Evolutionary conservation across 2,797 vertebrate genomes (phyloP).

Genomic region (Loris lydekkerianus): DNA sequence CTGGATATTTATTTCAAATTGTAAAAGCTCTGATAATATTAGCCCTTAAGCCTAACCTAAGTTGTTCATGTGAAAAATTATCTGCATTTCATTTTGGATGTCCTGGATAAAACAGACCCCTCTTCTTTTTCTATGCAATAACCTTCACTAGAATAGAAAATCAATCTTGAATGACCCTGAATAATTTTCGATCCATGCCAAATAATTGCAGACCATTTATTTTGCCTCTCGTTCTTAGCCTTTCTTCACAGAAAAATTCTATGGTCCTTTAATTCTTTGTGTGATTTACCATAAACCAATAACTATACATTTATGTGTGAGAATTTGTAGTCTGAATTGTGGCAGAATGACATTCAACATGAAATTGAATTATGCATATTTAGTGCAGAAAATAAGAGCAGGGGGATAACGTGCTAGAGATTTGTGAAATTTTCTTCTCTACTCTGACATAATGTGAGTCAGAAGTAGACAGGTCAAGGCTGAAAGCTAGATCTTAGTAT

Average conservation of each 20-base stretch:
- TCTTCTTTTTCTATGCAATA: not conserved
- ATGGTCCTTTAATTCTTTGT: not conserved
- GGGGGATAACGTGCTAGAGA: not conserved
- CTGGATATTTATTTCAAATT: conserved; percentile 13
- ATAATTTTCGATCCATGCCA: not conserved
- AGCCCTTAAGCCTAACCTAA: not conserved
- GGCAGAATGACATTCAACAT: not conserved
- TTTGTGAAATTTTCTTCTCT: conserved; percentile 1
- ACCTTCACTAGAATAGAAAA: conserved; percentile 11
- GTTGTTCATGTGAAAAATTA: not conserved
- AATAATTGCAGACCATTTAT: not conserved
- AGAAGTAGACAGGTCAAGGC: not conserved
- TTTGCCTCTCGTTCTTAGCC: not conserved
- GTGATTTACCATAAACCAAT: not conserved
- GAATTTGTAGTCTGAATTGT: not conserved
- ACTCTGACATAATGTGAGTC: not conserved
- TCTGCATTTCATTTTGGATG: conserved; percentile 11
- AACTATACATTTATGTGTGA: not conserved
- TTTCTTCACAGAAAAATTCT: not conserved
- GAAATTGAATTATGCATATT: not conserved
- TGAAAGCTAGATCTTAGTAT: not conserved
- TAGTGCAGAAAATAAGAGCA: not conserved
- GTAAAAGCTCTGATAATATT: not conserved
- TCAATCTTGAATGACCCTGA: not conserved
- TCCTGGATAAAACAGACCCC: conserved; percentile 5